These are phyloP conservation scores for Cenopis cana DNA, from an alignment of 2,888 invertebrate species.

Conservation along the genomic window DNA sequence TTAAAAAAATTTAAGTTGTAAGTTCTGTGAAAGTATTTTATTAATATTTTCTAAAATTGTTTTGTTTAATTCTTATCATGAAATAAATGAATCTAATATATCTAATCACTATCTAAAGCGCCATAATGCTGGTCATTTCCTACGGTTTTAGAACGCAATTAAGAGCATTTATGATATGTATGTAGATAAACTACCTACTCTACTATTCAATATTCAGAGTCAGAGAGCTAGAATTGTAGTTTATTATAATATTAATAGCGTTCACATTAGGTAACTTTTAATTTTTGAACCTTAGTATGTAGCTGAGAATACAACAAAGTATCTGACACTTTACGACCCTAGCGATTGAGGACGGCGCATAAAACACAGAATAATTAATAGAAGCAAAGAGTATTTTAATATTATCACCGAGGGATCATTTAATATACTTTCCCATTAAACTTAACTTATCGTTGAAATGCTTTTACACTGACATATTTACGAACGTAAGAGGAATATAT, in stretches of 20 bases:
- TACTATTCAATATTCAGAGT: too few species aligned
- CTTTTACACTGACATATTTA: slow-evolving; percentile 40
- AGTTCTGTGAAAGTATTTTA: too few species aligned
- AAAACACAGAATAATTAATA: slow-evolving; percentile 21
- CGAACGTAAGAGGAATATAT: slow-evolving; percentile 29
- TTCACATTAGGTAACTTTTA: background rate
- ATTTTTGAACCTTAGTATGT: background rate
- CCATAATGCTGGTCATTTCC: too few species aligned
- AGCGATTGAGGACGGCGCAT: slow-evolving; percentile 4
- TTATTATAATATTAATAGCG: background rate
- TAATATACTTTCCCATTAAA: slow-evolving; percentile 36
- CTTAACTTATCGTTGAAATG: slow-evolving; percentile 31
- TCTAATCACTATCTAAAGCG: too few species aligned
- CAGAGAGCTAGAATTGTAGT: too few species aligned
- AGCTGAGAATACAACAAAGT: slow-evolving; percentile 15
- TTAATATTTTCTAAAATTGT: background rate
- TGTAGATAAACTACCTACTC: too few species aligned
- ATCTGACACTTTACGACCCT: slow-evolving; percentile 23
- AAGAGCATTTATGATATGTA: too few species aligned
- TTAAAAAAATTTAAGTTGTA: too few species aligned
- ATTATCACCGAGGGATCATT: slow-evolving; percentile 21
- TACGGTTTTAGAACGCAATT: too few species aligned
- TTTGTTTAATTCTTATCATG: too few species aligned
- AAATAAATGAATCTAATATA: too few species aligned
- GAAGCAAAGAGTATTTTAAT: slow-evolving; percentile 25